A percentile compares a stretch with the other conserved stretches of the same genome.
Conservation (phyloP, 2,888 invertebrate species). For the Ormyrus labotus region DNA sequence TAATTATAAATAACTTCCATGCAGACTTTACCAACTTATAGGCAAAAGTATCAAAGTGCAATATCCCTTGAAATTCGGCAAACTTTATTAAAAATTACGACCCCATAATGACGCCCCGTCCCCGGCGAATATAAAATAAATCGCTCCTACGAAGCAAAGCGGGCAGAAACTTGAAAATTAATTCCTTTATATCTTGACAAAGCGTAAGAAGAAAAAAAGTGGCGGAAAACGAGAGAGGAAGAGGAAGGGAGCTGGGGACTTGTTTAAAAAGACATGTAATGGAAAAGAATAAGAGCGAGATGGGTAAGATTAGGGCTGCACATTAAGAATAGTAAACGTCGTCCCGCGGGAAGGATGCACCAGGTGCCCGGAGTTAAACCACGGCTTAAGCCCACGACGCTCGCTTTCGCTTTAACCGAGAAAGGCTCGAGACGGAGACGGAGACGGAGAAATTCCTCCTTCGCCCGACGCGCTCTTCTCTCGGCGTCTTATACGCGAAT, state of each 20-base stretch:
- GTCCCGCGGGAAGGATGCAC: conserved; percentile 73
- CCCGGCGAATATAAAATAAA: no score
- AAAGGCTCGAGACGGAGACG: conserved; percentile 3
- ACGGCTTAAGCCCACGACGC: conserved; percentile 56
- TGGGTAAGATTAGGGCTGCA: conserved; percentile 61
- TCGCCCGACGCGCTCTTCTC: neutral
- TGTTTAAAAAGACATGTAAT: conserved; percentile 57
- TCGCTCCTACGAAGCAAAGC: neutral
- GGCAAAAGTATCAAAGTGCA: no score
- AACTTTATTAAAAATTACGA: no score
- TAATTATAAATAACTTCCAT: no score
- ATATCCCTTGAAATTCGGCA: no score
- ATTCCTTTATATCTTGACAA: conserved; percentile 14
- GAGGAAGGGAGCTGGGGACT: conserved; percentile 23
- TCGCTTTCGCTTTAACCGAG: conserved; percentile 1
- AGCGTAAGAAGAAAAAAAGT: conserved; percentile 4
- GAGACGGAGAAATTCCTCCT: conserved; percentile 5
- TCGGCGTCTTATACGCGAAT: neutral
- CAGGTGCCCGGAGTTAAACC: conserved; percentile 72
- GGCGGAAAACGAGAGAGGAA: conserved; percentile 12
- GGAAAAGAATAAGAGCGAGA: conserved; percentile 58
- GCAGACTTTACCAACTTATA: no score
- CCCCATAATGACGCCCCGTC: no score
- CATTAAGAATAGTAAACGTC: conserved; percentile 72
- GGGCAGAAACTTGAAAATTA: conserved; percentile 18